Evolutionary conservation across 2,888 invertebrate genomes (phyloP).

Genomic region (Mesorhabditis spiculigera): DNA sequence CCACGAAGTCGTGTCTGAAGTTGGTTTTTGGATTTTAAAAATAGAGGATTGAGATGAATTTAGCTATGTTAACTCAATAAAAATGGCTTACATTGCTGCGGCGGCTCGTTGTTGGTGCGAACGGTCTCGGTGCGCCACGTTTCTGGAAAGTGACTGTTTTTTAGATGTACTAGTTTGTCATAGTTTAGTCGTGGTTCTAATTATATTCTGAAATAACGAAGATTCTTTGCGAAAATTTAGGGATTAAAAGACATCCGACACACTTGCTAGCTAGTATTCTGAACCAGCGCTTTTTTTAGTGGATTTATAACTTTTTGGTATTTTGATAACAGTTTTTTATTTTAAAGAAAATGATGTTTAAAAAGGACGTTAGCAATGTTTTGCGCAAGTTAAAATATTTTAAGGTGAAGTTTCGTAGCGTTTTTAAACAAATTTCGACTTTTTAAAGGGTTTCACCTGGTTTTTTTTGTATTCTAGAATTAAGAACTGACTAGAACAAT

Average conservation of each 20-base stretch:
- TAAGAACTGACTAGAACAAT: too few species aligned
- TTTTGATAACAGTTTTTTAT: too few species aligned
- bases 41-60: not conserved
- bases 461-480: too few species aligned
- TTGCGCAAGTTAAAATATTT: not conserved
- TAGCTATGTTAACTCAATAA: not conserved
- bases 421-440: not conserved
- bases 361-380: not conserved
- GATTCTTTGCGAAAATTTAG: too few species aligned
- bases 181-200: too few species aligned
- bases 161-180: too few species aligned
- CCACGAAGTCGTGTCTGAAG: constrained; percentile 2
- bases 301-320: too few species aligned
- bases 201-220: too few species aligned
- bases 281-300: too few species aligned
- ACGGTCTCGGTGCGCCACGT: constrained; percentile 3
- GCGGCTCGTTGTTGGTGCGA: constrained; percentile 1
- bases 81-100: not conserved
- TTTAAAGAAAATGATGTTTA: not conserved
- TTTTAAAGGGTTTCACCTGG: too few species aligned
- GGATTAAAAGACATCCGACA: too few species aligned
- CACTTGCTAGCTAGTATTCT: too few species aligned
- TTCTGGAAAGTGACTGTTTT: not conserved
- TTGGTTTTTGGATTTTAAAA: not conserved
- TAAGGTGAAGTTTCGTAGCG: not conserved